Conservation (phyloP, 2,797 vertebrate species). For the Thamnophis elegans region DNA sequence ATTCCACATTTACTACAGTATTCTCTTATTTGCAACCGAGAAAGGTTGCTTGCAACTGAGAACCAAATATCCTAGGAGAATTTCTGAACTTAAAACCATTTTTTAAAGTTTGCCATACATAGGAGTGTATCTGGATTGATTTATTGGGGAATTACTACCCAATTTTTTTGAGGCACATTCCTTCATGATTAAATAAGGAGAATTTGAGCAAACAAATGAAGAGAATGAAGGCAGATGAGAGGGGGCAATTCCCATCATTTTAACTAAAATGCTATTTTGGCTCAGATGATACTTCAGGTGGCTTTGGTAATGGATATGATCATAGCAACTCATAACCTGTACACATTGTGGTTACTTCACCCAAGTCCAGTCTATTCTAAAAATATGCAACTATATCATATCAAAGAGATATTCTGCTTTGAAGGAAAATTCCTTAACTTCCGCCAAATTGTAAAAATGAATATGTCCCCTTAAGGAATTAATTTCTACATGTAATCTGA, state of each 20-base stretch:
- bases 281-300: conserved; percentile 54
- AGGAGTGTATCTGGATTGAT: conserved; percentile 73
- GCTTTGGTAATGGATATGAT: conserved; percentile 62
- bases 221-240: conserved; percentile 21
- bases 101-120: conserved; percentile 74
- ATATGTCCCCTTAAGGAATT: conserved; percentile 28
- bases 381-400: conserved; percentile 59
- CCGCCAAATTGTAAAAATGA: conserved; percentile 11
- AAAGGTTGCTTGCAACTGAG: conserved; percentile 63
- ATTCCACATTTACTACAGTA: conserved; percentile 34
- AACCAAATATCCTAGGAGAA: conserved; percentile 63
- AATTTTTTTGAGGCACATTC: conserved; percentile 71
- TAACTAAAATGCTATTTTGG: conserved; percentile 55
- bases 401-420: conserved; percentile 51
- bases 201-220: conserved; percentile 58
- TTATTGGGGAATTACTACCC: conserved; percentile 71
- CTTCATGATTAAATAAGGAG: conserved; percentile 68
- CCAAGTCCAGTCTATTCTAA: conserved; percentile 55
- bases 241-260: conserved; percentile 48
- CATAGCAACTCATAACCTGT: conserved; percentile 62
- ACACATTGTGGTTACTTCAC: conserved; percentile 46
- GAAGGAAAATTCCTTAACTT: conserved; percentile 58
- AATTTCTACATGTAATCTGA: conserved; percentile 47
- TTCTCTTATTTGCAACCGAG: conserved; percentile 54
- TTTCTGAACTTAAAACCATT: conserved; percentile 72